Conservation (phyloP, 92 coral and sea anemone species). For the Porites lobata region DNA sequence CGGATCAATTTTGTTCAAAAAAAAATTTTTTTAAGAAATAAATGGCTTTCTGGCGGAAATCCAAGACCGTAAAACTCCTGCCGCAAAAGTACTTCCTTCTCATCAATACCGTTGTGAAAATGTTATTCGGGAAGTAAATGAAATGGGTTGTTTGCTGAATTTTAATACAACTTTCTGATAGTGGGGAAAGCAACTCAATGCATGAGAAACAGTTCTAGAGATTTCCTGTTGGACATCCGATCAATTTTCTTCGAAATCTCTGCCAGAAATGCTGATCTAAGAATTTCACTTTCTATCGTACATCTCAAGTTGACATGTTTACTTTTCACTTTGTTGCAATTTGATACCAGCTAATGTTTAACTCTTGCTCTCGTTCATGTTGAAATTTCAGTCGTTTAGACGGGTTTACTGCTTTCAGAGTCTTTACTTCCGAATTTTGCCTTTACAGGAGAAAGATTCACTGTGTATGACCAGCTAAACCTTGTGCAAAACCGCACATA, state of each 20-base stretch:
- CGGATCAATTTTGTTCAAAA: too few relatives aligned
- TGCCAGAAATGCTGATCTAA: not conserved
- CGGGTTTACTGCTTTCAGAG: not conserved
- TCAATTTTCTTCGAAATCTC: not conserved
- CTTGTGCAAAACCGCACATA: constrained; percentile 2
- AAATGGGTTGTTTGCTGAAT: too few relatives aligned
- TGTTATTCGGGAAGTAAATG: too few relatives aligned
- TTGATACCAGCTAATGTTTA: not conserved
- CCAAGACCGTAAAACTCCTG: not conserved
- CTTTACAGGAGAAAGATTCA: constrained; percentile 11
- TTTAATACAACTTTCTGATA: not conserved
- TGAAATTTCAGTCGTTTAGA: not conserved
- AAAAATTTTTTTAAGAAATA: not conserved
- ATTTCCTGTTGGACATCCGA: not conserved
- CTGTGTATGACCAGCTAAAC: not conserved
- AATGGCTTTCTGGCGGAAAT: not conserved
- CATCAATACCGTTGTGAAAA: too few relatives aligned
- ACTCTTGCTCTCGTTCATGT: not conserved
- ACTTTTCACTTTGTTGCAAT: not conserved
- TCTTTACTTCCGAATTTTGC: too few relatives aligned
- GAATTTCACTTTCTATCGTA: not conserved
- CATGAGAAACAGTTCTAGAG: not conserved
- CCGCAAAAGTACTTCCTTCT: not conserved
- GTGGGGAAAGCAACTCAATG: not conserved
- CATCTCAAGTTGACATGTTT: not conserved